Evolutionary conservation across 1,140 invertebrate species (phyloP), one percentile per base, ranked within the genome.

Genomic region (Drosophila miranda): DNA sequence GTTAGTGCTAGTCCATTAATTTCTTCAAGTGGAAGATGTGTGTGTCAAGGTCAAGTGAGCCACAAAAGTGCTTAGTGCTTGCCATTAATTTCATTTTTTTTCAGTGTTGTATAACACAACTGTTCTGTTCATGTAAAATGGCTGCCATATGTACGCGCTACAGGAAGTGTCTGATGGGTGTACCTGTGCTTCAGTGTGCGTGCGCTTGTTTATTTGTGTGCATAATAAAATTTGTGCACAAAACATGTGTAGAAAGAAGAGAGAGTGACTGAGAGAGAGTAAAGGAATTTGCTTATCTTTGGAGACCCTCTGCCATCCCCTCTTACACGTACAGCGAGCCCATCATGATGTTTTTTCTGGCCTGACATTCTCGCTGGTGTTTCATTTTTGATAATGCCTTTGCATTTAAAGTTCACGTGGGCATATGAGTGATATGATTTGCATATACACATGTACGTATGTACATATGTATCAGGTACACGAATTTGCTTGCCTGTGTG

Each of bases 311-410:
- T 57, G 77, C 16, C 51, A 30, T 28, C 34, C n/a, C 28, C 38
- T 21, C 71, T 60, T 61, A 0, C 28, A 7, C 7, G 19, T 19
- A 19, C 19, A 19, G 19, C 19, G 19, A 38, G 11, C 34, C 34
- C 34, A 38, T 38, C 11, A 38, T 5, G 34, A 13, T 71, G 64
- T 68, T 64, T 50, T 58, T 64, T 58, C 59, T 64, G 75, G 54
- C 48, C 66, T 80, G 74, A 81, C 82, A 86, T 87, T 86, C 81
- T 78, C 82, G 81, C 79, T 86, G 81, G 73, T 86, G 68, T 87
- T 86, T 87, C 81, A 78, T 86, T 86, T 86, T 87, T 81, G 81
- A 81, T 81, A 87, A 86, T 86, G 77, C 62, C 69, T 75, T 75
- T 74, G 52, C 76, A 69, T 78, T 75, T 78, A 75, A 69, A 59